Percentiles rank a stretch among this genome's conserved stretches.
Conservation (phyloP, 2,113 vertebrate species). For the Ornithorhynchus anatinus region DNA sequence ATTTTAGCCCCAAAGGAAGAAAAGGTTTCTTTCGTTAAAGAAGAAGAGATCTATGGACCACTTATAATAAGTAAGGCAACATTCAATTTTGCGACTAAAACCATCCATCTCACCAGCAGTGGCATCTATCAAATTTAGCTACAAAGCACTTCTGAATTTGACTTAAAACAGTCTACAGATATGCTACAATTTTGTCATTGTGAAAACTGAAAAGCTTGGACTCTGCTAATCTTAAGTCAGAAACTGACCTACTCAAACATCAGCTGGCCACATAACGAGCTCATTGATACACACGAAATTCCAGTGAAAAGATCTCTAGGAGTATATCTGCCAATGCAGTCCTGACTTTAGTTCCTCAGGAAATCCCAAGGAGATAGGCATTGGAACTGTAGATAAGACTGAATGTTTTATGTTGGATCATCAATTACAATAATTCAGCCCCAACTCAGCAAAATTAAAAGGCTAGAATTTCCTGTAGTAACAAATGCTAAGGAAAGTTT, state of each 20-base stretch:
- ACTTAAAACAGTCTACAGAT: background rate
- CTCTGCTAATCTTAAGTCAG: background rate
- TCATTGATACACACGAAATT: background rate
- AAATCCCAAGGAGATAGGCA: slow-evolving; percentile 22
- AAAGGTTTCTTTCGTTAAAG: too few relatives aligned
- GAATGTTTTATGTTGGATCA: slow-evolving; percentile 7
- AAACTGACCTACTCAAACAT: background rate
- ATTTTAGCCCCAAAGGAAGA: too few relatives aligned
- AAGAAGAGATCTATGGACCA: too few relatives aligned
- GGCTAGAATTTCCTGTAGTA: background rate
- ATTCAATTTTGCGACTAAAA: too few relatives aligned
- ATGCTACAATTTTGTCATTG: background rate
- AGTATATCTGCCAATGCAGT: background rate
- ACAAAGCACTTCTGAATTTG: background rate
- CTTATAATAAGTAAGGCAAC: too few relatives aligned
- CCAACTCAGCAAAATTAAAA: slow-evolving; percentile 23
- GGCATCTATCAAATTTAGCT: background rate
- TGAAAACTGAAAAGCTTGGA: background rate
- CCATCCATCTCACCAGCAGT: background rate
- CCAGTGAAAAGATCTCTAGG: background rate
- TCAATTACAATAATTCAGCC: slow-evolving; percentile 10
- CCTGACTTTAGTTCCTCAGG: slow-evolving; percentile 25
- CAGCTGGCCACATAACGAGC: background rate
- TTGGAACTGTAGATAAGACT: slow-evolving; percentile 19
- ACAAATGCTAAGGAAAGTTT: background rate